Evolutionary conservation across 2,797 vertebrate species (phyloP).

Genomic region (Selene dorsalis): DNA sequence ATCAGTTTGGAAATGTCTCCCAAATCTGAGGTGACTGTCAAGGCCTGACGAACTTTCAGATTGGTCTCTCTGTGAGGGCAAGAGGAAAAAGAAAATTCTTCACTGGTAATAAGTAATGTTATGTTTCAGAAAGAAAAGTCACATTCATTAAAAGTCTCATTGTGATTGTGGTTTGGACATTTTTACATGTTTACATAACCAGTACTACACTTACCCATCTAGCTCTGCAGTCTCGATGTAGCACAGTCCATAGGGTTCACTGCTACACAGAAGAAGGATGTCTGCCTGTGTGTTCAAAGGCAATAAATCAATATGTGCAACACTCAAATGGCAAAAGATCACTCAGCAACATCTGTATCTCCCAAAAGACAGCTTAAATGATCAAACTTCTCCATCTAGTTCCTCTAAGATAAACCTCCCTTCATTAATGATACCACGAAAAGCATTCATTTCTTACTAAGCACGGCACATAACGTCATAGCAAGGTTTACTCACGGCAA

Average conservation of each 20-base stretch:
- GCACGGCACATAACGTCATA: neutral
- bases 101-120: neutral
- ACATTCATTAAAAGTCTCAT: neutral
- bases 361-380: neutral
- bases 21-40: slow-evolving; percentile 88
- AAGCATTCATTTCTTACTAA: neutral
- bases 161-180: neutral
- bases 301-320: slow-evolving; percentile 37
- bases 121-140: too few species aligned
- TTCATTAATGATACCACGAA: neutral
- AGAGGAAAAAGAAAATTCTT: neutral
- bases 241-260: slow-evolving; percentile 90
- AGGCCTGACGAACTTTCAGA: slow-evolving; percentile 89
- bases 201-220: slow-evolving; percentile 85
- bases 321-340: neutral
- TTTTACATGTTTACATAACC: slow-evolving; percentile 9
- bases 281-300: slow-evolving; percentile 85
- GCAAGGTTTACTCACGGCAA: slow-evolving; percentile 85
- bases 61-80: slow-evolving; percentile 86
- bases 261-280: slow-evolving; percentile 90
- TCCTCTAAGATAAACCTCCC: neutral
- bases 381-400: neutral
- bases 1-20: slow-evolving; percentile 84
- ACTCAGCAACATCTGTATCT: neutral
- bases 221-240: slow-evolving; percentile 93